Evolutionary conservation across 64 coral and sea anemone species (phyloP).

Genomic region (Trachythela sp.): DNA sequence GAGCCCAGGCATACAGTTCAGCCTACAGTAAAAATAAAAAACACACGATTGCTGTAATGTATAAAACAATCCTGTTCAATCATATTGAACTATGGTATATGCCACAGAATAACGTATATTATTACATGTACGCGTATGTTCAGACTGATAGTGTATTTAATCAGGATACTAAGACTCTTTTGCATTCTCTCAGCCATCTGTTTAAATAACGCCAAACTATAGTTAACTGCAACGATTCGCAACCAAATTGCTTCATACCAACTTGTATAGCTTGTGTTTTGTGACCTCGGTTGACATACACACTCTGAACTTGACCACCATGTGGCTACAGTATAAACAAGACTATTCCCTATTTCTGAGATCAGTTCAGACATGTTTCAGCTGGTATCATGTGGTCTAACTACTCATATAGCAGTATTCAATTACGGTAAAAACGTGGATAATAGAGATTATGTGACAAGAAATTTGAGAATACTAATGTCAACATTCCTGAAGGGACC

Average conservation of each 20-base stretch:
- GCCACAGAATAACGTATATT: background rate
- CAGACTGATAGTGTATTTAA: background rate
- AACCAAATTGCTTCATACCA: background rate
- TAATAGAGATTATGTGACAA: background rate
- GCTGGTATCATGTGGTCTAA: background rate
- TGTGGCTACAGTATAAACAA: background rate
- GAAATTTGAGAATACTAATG: background rate
- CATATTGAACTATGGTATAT: background rate
- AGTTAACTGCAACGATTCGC: background rate
- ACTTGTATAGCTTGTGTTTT: background rate
- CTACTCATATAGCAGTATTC: no score
- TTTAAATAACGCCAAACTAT: background rate
- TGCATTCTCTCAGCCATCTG: background rate
- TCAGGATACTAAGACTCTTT: background rate
- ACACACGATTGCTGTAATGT: background rate
- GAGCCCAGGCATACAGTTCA: constrained; percentile 71
- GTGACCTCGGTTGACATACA: background rate
- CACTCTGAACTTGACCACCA: background rate
- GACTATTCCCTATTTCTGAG: background rate
- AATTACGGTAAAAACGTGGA: background rate
- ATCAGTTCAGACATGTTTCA: background rate
- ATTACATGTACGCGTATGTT: background rate
- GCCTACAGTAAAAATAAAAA: constrained; percentile 56
- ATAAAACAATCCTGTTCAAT: background rate
- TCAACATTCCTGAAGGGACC: background rate